Base-by-base conservation (phyloP, 2,797 vertebrate genomes). In the Onychomys leucogaster region DNA sequence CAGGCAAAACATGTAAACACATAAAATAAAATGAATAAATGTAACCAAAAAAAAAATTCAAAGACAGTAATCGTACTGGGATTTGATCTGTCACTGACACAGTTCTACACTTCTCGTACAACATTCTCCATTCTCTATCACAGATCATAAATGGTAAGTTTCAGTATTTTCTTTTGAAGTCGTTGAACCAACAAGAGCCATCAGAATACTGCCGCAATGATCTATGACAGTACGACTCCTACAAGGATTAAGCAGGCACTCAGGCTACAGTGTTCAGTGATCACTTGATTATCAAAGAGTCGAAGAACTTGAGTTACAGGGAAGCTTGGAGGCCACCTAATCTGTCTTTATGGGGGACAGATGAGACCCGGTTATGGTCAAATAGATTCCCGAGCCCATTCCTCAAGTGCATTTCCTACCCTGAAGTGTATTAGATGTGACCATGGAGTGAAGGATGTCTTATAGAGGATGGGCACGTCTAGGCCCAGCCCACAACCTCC, bases 161-260 rank as follows among this genome's bases (percentile, higher is more conserved):
- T 86, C 27, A 86, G 3, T 46, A 90, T 61, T 97, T 94, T 85
- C 90, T 78, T 55, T 90, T 29, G 81, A 80, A 82, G 23, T 80
- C 71, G 78, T 0, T 49, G 89, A 57, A 52, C 17, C 88, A 80
- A 92, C 7, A 76, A 12, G 4, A 81, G 11, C 16, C 57, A 57
- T 52, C 1, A 49, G 94, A 84, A 77, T 59, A 46, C 5, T 43
- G 21, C 2, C 46, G 34, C 59, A 78, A 78, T 57, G 0, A 34
- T 41, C 71, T 17, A n/a, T 23, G 21, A 34, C 34, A 37, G 9
- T 83, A 61, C 37, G 21, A 75, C 75, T 82, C 43, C 57, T 57
- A 52, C 29, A 29, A 67, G 67, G 57, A 71, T 52, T 75, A 43
- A 69, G 17, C 69, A 83, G 13, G 25, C 78, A 34, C n/a, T 19